Base-by-base conservation (phyloP, 1,140 invertebrate species). In the Psilanteris sp. region DNA sequence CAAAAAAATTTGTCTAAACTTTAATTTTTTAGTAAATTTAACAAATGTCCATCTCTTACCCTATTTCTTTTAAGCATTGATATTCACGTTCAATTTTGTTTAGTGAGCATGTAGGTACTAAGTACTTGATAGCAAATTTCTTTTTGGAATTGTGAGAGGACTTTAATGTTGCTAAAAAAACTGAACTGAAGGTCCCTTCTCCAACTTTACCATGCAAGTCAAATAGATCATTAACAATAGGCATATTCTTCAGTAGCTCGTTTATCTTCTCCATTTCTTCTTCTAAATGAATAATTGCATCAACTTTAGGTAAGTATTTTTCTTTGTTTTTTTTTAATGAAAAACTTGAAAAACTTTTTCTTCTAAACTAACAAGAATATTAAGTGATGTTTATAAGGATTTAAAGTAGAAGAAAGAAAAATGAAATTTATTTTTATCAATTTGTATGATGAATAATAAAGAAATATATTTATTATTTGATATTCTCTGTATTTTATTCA, bases 161-260 rank as follows among this genome's bases (percentile, higher is more conserved):
- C 62, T 92, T 93, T 14, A 94, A 80, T 5, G 91, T 92, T 2
- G 93, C 94, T 59, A 95, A 81, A 71, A 93, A 95, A 0, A 96
- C 95, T 7, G 92, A 93, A 80, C 94, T 96, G 61, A 96, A 96
- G 0, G 94, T 94, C 2, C 95, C 95, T 87, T 94, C 93, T 0
- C 93, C 93, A 76, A 94, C 92, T 79, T 94, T 93, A 8, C 87
- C 87, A 80, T 93, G 92, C 0, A 94, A 82, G 68, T 92, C 85
- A 81, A 94, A 94, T 55, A 92, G 88, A 54, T 92, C 89, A 8
- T 90, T 89, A 32, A 94, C 79, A 61, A 90, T 86, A 26, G 93
- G 93, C 32, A 94, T 85, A 2, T 57, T 79, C 8, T 50, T 31
- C 1, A 67, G 24, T 10, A 86, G 59, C 11, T 34, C 41, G 5